A percentile compares a stretch with the other conserved stretches of the same genome.
Conservation (phyloP, 2,888 invertebrate genomes). For the Drosophila lutescens region DNA sequence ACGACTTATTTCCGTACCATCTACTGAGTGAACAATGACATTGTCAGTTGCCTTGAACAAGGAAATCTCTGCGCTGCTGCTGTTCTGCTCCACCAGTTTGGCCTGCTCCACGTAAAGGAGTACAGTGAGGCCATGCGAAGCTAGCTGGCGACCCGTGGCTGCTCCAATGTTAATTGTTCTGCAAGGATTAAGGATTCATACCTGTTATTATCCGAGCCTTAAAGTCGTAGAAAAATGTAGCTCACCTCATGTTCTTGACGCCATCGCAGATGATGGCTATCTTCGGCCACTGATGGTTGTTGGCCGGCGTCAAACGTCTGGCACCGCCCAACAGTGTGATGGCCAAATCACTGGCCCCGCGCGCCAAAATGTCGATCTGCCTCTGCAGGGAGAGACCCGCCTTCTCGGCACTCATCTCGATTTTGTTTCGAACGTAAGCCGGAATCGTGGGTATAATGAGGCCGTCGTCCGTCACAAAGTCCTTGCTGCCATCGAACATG, state of each 20-base stretch:
- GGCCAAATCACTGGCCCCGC: slow-evolving; percentile 93
- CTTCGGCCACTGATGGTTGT: slow-evolving; percentile 94
- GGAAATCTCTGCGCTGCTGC: slow-evolving; percentile 86
- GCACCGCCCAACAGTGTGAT: slow-evolving; percentile 93
- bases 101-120: slow-evolving; percentile 87
- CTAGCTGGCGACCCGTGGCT: slow-evolving; percentile 91
- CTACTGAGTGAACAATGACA: slow-evolving; percentile 85
- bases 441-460: slow-evolving; percentile 91
- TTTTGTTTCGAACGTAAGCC: slow-evolving; percentile 87
- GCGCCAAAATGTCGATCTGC: slow-evolving; percentile 90
- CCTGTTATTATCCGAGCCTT: too few relatives aligned
- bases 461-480: slow-evolving; percentile 89
- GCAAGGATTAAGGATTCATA: background rate
- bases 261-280: slow-evolving; percentile 90
- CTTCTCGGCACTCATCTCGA: slow-evolving; percentile 89
- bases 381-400: slow-evolving; percentile 88
- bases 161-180: slow-evolving; percentile 88
- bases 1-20: slow-evolving; percentile 67
- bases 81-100: slow-evolving; percentile 84
- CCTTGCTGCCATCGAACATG: slow-evolving; percentile 75
- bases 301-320: slow-evolving; percentile 92
- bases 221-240: background rate
- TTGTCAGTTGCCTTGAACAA: slow-evolving; percentile 89
- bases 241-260: slow-evolving; percentile 57
- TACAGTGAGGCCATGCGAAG: slow-evolving; percentile 92